These are phyloP conservation scores for Athrips mouffetella DNA, from an alignment of 2,888 invertebrate species.

Conservation along the genomic window DNA sequence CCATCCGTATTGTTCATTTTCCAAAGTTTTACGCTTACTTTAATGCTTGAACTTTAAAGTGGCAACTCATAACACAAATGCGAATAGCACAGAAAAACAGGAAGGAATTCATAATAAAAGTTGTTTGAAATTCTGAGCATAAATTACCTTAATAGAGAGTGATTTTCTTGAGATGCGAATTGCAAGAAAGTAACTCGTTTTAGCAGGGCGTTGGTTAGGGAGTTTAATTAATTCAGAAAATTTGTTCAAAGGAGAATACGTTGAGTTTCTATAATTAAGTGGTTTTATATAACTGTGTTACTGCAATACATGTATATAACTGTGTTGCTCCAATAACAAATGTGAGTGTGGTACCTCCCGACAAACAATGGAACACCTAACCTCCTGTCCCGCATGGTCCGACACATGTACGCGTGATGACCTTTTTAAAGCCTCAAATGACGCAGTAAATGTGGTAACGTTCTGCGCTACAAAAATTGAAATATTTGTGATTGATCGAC, in stretches of 20 bases:
- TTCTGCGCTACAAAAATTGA: too few relatives aligned
- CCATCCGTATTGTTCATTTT: too few relatives aligned
- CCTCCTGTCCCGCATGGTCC: too few relatives aligned
- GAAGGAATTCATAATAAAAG: conserved; percentile 1
- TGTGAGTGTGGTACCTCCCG: too few relatives aligned
- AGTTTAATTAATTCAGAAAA: conserved; percentile 7
- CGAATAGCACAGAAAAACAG: conserved; percentile 2
- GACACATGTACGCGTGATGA: too few relatives aligned
- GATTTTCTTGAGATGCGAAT: neutral
- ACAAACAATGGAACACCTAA: too few relatives aligned
- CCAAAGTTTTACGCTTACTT: too few relatives aligned
- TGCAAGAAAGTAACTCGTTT: neutral
- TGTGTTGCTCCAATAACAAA: neutral
- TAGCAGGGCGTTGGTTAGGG: neutral
- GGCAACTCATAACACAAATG: too few relatives aligned
- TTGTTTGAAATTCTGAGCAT: conserved; percentile 1
- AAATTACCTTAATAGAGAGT: conserved; percentile 8
- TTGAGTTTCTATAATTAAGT: neutral
- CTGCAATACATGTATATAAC: neutral
- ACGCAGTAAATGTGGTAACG: too few relatives aligned
- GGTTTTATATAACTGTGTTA: neutral
- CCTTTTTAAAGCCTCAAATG: too few relatives aligned
- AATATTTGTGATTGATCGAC: too few relatives aligned
- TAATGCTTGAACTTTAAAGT: too few relatives aligned
- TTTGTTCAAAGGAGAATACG: neutral